Percentiles rank a stretch among this genome's conserved stretches.
Conservation (phyloP, 1,140 invertebrate species). For the Dendrolimus punctatus region DNA sequence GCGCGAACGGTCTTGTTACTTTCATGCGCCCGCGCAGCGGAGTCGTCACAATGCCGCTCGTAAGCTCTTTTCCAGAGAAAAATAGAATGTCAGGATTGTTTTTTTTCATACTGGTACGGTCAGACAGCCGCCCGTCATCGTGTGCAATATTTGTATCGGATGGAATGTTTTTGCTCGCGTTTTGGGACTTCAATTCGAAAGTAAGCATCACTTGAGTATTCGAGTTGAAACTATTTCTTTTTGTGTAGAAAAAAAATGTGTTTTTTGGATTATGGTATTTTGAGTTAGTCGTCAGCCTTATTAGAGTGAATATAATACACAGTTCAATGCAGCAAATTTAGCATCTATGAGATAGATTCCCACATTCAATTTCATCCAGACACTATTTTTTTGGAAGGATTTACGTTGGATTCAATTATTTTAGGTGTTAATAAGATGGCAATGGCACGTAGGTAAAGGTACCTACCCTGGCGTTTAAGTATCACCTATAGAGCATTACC, state of each 20-base stretch:
- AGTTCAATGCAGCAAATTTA: too few relatives aligned
- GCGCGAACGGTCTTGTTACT: conserved; percentile 34
- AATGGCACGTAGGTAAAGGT: too few relatives aligned
- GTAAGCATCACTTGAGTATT: conserved; percentile 28
- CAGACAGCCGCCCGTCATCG: conserved; percentile 27
- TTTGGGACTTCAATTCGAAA: conserved; percentile 57
- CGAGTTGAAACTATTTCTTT: conserved; percentile 24
- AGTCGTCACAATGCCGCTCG: conserved; percentile 46
- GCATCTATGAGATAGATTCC: too few relatives aligned
- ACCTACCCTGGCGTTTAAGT: too few relatives aligned
- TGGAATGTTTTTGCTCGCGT: conserved; percentile 49
- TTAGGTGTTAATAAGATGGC: too few relatives aligned
- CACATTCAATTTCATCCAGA: too few relatives aligned
- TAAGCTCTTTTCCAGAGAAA: conserved; percentile 52
- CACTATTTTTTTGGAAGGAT: too few relatives aligned
- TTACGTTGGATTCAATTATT: too few relatives aligned
- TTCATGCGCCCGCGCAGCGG: conserved; percentile 49
- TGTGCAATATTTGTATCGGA: conserved; percentile 68
- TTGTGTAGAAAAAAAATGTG: conserved; percentile 31
- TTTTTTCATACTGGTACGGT: conserved; percentile 46
- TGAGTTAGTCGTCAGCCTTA: too few relatives aligned
- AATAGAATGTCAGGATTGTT: conserved; percentile 45
- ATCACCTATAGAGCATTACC: too few relatives aligned
- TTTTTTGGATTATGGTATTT: neutral
- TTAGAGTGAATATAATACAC: too few relatives aligned